Evolutionary conservation across 2,113 vertebrate genomes (phyloP), one percentile per base, ranked within the genome.

Genomic region (Scopus umbretta): DNA sequence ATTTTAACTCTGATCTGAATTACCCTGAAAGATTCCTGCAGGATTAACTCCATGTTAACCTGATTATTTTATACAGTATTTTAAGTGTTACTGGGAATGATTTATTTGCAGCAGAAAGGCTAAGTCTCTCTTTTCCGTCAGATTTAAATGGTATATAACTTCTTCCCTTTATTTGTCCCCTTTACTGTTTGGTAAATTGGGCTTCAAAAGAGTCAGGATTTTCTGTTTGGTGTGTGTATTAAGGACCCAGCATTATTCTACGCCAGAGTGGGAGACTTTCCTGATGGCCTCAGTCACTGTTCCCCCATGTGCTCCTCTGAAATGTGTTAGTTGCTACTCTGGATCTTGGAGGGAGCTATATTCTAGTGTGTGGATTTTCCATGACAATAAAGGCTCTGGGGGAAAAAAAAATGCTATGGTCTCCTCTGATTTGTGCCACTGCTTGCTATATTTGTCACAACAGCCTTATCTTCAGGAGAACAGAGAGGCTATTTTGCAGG

Each of bases 401-500:
- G 16, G 1, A 2, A 4, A 38, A 53, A 45, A n/a, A 8, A 6
- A 3, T 8, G 4, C 32, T 66, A 6, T 34, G 9, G 19, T 88
- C 50, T 90, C 16, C 36, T 82, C 34, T 62, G 42, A 71, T 87
- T 79, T 81, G 23, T 85, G 53, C 43, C 61, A 19, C 55, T 52
- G 10, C 59, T 94, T 80, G 14, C 53, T 68, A 4, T 63, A 42
- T 94, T 75, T 94, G 27, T 91, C 55, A 32, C 58, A 86, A 65
- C 9, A 81, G 36, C n/a, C 16, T 55, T 50, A 14, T 4, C 38
- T 90, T 23, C 38, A 25, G 42, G 25, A 88, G 30, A 40, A 34
- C 3, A 36, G 67, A 71, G 58, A 86, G 27, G 32, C 15, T 45
- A 8, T 76, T 62, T 86, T 86, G 26, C 40, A 86, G 38, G 14